phyloP scores from a whole-genome alignment of 2,797 vertebrate species.

The Corythornis leucogaster region DNA sequence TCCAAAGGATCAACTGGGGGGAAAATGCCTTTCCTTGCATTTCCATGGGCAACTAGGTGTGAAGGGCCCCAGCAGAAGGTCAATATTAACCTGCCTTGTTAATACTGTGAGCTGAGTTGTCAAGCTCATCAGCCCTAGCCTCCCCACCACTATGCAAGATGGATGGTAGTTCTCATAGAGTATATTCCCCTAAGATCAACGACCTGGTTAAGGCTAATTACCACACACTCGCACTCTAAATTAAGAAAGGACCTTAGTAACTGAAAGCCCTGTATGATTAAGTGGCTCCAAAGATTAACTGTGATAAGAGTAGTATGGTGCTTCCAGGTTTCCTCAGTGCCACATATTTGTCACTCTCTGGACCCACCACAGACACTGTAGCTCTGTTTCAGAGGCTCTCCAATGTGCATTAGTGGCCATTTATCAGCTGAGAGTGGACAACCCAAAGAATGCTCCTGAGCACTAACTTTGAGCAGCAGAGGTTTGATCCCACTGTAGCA shows the following conservation, averaged over 20 bases:
- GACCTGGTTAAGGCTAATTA: slow-evolving; percentile 71
- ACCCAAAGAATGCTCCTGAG: background rate
- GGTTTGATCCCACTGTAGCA: background rate
- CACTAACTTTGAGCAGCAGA: background rate
- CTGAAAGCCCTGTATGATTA: slow-evolving; percentile 65
- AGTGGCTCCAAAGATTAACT: slow-evolving; percentile 55
- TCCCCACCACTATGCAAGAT: slow-evolving; percentile 17
- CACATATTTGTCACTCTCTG: background rate
- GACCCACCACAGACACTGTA: background rate
- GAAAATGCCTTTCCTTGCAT: background rate
- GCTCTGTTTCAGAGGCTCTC: background rate
- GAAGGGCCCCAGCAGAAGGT: slow-evolving; percentile 23
- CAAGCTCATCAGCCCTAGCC: background rate
- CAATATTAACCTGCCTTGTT: slow-evolving; percentile 30
- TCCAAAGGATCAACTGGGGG: background rate
- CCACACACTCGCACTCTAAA: slow-evolving; percentile 52
- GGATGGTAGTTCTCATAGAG: slow-evolving; percentile 34
- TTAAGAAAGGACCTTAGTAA: slow-evolving; percentile 69
- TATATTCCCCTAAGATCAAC: slow-evolving; percentile 58
- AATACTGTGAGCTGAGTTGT: background rate
- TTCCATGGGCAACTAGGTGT: background rate
- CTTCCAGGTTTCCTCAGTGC: slow-evolving; percentile 30
- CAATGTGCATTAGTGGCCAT: background rate
- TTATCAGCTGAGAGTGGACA: background rate
- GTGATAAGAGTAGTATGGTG: background rate